phyloP scores from a whole-genome alignment of 2,888 invertebrate genomes.

The Choreutis nemorana region DNA sequence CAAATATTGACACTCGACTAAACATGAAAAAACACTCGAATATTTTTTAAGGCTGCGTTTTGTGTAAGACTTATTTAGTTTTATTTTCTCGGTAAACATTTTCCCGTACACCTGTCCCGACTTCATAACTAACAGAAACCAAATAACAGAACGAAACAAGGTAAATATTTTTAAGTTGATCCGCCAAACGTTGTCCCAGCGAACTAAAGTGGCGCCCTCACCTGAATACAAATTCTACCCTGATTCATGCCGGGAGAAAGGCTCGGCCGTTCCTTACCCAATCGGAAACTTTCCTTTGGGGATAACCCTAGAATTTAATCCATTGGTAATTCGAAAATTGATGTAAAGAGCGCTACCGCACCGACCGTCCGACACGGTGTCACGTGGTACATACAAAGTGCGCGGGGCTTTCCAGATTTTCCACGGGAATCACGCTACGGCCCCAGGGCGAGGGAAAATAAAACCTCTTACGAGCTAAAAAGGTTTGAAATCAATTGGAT shows the following conservation, averaged over 20 bases:
- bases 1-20: no score
- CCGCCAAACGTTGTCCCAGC: constrained; percentile 27
- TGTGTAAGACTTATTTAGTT: no score
- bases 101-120: no score
- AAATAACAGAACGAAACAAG: constrained; percentile 8
- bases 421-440: constrained; percentile 40
- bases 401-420: constrained; percentile 45
- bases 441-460: constrained; percentile 33
- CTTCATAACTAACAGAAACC: no score
- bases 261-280: constrained; percentile 40
- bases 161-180: constrained; percentile 39
- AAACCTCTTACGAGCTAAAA: constrained; percentile 38
- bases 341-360: constrained; percentile 52
- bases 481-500: constrained; percentile 52
- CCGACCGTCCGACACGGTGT: constrained; percentile 27
- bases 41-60: no score
- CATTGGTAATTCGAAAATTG: constrained; percentile 65
- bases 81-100: no score
- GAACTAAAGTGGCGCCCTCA: constrained; percentile 35
- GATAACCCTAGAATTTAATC: constrained; percentile 60
- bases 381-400: constrained; percentile 46
- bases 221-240: constrained; percentile 57
- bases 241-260: constrained; percentile 48
- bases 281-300: constrained; percentile 49
- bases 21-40: no score